Evolutionary conservation across 2,797 vertebrate species (phyloP), one percentile per base, ranked within the genome.

Genomic region (Chaetophractus vellerosus): DNA sequence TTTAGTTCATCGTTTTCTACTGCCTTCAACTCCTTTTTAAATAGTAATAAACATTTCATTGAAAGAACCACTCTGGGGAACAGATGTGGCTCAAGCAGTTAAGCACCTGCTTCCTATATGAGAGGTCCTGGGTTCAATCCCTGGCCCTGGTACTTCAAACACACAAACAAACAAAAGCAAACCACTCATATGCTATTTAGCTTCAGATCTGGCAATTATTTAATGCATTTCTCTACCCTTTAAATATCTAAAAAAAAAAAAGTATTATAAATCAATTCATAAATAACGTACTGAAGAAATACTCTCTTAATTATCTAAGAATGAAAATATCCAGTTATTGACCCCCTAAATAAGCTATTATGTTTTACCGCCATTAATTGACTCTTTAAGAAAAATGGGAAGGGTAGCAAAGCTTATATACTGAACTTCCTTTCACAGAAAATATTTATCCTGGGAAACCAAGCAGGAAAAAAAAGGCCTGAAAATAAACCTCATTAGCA

Each of bases 401-500:
- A 12, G 52, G 52, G 71, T 14, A 81, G 78, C 38, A 81, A 81
- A 59, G 31, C 66, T 55, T 57, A 48, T 19, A 83, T 28, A 82
- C 4, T 19, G 52, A 81, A 38, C 19, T 86, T 96, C 31, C 78
- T 92, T 78, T 64, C 41, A 74, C 2, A 88, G 66, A 66, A 83
- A 93, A 74, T 6, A 68, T 61, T 78, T 69, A 41, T 63, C 57
- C 61, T 57, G 55, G 66, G 61, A 96, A 98, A 98, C 97, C 97
- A 98, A 93, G 98, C 97, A 97, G 98, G 97, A 97, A 92, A 98
- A 91, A 91, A 94, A 98, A 85, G 4, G 94, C 97, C 98, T 98
- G 84, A 97, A 94, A 91, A 96, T 87, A 80, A 98, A 96, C 88
- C 97, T 98, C 36, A 98, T 81, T 93, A 80, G 95, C 98, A 98